phyloP scores from a whole-genome alignment of 2,113 vertebrate genomes.

The Crotalus helleri region DNA sequence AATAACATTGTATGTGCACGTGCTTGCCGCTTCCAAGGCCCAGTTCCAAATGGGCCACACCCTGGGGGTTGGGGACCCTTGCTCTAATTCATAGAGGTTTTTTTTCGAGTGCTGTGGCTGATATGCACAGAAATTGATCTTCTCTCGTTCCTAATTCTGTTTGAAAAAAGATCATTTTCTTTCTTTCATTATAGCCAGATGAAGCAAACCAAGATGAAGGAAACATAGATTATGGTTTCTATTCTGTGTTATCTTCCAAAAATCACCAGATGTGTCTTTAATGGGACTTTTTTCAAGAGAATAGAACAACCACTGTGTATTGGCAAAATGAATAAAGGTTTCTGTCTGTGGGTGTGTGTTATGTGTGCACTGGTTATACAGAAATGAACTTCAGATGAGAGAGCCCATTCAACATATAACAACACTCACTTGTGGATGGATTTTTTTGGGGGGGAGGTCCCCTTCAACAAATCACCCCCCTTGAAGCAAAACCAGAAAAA shows the following conservation, averaged over 20 bases:
- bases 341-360: neutral
- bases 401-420: neutral
- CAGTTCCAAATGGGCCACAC: too few relatives aligned
- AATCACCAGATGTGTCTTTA: neutral
- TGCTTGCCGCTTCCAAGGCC: too few relatives aligned
- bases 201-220: neutral
- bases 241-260: too few relatives aligned
- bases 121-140: constrained; percentile 21
- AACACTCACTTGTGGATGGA: too few relatives aligned
- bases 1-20: too few relatives aligned
- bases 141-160: constrained; percentile 5
- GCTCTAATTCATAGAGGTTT: too few relatives aligned
- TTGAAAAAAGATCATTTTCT: neutral
- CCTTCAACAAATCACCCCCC: too few relatives aligned
- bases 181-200: constrained; percentile 9
- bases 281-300: constrained; percentile 11
- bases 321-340: too few relatives aligned
- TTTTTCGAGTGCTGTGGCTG: constrained; percentile 18
- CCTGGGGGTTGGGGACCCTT: too few relatives aligned
- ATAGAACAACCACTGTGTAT: constrained; percentile 21
- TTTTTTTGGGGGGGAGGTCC: too few relatives aligned
- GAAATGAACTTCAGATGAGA: neutral
- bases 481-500: too few relatives aligned
- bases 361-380: neutral
- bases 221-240: neutral